Percentiles rank a stretch among this genome's conserved stretches.
Evolutionary conservation across 2,797 vertebrate species (phyloP).

Genomic region (Salarias fasciatus): DNA sequence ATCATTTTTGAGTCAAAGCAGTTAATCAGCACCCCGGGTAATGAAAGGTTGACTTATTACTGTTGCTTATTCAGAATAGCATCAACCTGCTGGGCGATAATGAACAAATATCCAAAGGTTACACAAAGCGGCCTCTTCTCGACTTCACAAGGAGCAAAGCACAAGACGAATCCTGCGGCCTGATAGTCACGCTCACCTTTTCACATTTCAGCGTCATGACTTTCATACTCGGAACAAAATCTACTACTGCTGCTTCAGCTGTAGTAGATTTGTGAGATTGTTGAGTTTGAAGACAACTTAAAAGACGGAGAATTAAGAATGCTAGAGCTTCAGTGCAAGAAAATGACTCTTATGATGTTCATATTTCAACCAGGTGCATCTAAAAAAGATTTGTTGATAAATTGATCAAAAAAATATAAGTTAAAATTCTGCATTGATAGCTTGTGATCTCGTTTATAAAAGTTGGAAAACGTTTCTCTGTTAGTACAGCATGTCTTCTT

Average conservation of each 20-base stretch:
- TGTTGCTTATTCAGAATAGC: neutral
- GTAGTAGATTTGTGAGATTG: neutral
- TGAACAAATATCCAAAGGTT: neutral
- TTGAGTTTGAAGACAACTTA: too few species aligned
- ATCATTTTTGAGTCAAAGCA: neutral
- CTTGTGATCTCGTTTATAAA: too few species aligned
- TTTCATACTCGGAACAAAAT: neutral
- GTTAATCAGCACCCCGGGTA: constrained; percentile 18
- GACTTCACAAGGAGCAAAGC: neutral
- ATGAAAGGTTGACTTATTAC: constrained; percentile 12
- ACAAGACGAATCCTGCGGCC: neutral
- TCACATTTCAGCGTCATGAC: neutral
- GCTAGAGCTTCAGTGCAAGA: too few species aligned
- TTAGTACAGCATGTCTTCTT: too few species aligned
- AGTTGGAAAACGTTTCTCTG: too few species aligned
- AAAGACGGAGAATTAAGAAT: too few species aligned
- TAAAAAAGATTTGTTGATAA: too few species aligned
- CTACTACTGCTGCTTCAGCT: neutral
- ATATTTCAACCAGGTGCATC: too few species aligned
- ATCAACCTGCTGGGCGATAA: neutral
- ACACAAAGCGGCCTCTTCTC: neutral
- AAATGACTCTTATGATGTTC: too few species aligned
- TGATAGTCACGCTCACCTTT: neutral
- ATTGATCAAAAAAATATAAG: too few species aligned
- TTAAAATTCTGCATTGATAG: too few species aligned